A percentile compares a stretch with the other conserved stretches of the same genome.
These are phyloP conservation scores for Vimba vimba DNA, from an alignment of 2,113 vertebrate species.

Conservation along the genomic window DNA sequence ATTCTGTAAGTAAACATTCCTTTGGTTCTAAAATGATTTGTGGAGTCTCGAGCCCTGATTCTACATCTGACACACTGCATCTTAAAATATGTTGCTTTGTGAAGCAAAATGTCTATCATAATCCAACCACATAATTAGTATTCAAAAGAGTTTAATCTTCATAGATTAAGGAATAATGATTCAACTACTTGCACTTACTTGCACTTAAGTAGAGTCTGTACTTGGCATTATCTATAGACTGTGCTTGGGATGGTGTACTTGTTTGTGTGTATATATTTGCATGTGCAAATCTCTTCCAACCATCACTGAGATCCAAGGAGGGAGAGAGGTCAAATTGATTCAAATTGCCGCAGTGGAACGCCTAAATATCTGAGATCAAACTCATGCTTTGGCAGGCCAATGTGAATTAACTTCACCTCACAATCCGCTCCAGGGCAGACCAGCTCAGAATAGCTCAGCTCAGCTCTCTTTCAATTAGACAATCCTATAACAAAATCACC, in stretches of 20 bases:
- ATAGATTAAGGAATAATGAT: conserved; percentile 7
- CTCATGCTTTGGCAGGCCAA: neutral
- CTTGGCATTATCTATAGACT: neutral
- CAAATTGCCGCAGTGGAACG: neutral
- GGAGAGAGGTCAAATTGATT: neutral
- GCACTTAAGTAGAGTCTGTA: neutral
- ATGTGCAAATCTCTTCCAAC: neutral
- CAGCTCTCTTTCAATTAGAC: conserved; percentile 36
- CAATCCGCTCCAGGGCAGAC: neutral
- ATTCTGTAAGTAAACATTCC: neutral
- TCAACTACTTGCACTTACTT: neutral
- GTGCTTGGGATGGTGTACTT: neutral
- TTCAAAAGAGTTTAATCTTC: neutral
- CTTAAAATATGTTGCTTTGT: neutral
- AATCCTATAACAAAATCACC: conserved; percentile 40
- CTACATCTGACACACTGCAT: neutral
- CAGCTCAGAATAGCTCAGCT: conserved; percentile 27
- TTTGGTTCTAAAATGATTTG: neutral
- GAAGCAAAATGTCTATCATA: neutral
- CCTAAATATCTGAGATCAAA: neutral
- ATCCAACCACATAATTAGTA: neutral
- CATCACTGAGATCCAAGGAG: neutral
- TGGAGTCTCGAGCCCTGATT: neutral
- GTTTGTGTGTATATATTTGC: neutral
- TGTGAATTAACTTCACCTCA: neutral